Conservation (phyloP, 2,888 invertebrate species). For the Elmis aenea region DNA sequence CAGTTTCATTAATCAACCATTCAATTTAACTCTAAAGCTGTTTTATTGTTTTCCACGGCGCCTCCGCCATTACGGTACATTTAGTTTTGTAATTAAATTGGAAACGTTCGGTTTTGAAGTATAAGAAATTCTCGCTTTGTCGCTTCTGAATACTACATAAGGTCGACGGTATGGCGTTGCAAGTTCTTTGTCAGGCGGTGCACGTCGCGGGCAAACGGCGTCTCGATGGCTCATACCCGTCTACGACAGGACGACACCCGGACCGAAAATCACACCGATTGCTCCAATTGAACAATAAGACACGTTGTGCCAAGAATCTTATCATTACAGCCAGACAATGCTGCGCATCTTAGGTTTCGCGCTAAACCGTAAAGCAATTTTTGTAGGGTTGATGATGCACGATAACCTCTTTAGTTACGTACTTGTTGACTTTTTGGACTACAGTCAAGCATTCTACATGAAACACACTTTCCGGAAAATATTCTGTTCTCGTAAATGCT, state of each 20-base stretch:
- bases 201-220: slow-evolving; percentile 51
- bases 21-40: slow-evolving; percentile 18
- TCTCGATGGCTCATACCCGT: slow-evolving; percentile 58
- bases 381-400: slow-evolving; percentile 18
- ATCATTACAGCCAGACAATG: slow-evolving; percentile 30
- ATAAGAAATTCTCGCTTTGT: too few species aligned
- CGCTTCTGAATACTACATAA: too few species aligned
- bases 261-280: slow-evolving; percentile 21
- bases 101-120: too few species aligned
- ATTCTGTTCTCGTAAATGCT: slow-evolving; percentile 6
- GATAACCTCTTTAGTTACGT: slow-evolving; percentile 22
- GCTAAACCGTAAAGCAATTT: slow-evolving; percentile 26
- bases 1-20: slow-evolving; percentile 17
- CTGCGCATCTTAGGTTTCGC: slow-evolving; percentile 17
- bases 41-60: slow-evolving; percentile 12
- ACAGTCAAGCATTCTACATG: slow-evolving; percentile 9
- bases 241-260: slow-evolving; percentile 56
- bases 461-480: slow-evolving; percentile 6
- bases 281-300: slow-evolving; percentile 25
- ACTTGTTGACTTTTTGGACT: slow-evolving; percentile 28
- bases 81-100: too few species aligned
- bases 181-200: slow-evolving; percentile 31
- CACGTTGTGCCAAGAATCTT: slow-evolving; percentile 35
- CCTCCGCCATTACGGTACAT: slow-evolving; percentile 12
- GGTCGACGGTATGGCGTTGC: too few species aligned